phyloP scores from a whole-genome alignment of 1,140 invertebrate genomes.

The Lithobius niger region DNA sequence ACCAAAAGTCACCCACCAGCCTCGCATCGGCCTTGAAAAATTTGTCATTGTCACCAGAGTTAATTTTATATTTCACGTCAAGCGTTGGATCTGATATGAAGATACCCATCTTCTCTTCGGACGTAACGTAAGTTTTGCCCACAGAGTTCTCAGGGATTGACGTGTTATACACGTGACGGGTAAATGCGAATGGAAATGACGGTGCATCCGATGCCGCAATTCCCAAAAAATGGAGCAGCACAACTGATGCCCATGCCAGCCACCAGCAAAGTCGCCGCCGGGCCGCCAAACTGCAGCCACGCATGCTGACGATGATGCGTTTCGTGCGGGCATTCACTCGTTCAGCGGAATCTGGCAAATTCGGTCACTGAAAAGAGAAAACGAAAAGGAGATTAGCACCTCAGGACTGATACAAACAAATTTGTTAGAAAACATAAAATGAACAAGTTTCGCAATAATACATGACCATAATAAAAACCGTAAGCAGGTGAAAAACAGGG shows the following conservation, averaged over 20 bases:
- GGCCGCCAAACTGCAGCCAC: neutral
- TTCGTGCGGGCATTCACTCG: too few species aligned
- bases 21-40: conserved; percentile 85
- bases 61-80: conserved; percentile 63
- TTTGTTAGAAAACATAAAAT: too few species aligned
- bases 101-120: conserved; percentile 54
- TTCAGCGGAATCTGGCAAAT: too few species aligned
- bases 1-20: conserved; percentile 82
- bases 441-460: too few species aligned
- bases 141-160: conserved; percentile 82
- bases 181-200: conserved; percentile 23
- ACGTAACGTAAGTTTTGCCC: conserved; percentile 60
- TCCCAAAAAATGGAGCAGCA: neutral
- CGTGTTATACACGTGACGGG: conserved; percentile 64
- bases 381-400: too few species aligned
- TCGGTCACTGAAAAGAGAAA: too few species aligned
- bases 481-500: too few species aligned
- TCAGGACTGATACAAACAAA: too few species aligned
- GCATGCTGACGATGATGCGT: too few species aligned
- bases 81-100: conserved; percentile 27
- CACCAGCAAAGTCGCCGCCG: neutral
- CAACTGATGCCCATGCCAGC: neutral
- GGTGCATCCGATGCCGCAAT: neutral
- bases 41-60: conserved; percentile 67
- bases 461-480: too few species aligned